A percentile compares a stretch with the other conserved stretches of the same genome.
Evolutionary conservation across 2,797 vertebrate genomes (phyloP).

Genomic region (Fratercula arctica): DNA sequence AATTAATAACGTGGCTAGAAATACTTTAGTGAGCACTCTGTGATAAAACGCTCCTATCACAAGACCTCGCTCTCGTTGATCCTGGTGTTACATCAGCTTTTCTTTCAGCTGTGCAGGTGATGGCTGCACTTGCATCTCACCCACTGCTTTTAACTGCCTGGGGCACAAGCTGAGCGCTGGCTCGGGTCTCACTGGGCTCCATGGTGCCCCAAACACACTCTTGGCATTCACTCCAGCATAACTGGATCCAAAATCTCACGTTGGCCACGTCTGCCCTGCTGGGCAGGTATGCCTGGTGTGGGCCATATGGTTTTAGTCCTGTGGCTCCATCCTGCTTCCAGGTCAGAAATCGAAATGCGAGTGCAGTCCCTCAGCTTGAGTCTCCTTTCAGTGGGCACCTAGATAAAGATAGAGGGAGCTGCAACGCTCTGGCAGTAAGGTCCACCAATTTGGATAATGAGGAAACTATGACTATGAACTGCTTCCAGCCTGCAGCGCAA

Average conservation of each 20-base stretch:
- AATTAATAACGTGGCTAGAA: background rate
- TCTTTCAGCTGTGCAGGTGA: background rate
- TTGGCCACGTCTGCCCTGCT: rapidly evolving
- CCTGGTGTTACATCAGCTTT: background rate
- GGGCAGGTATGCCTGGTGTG: background rate
- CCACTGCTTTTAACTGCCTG: rapidly evolving
- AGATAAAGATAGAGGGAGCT: background rate
- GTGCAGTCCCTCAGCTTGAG: background rate
- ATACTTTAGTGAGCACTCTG: background rate
- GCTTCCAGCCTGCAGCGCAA: background rate
- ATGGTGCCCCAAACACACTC: rapidly evolving
- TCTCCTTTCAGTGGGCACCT: background rate
- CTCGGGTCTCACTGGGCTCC: background rate
- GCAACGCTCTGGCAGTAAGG: background rate
- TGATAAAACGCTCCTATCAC: background rate
- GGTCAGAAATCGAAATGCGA: background rate
- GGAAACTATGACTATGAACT: background rate
- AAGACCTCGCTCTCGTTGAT: background rate
- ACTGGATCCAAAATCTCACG: background rate
- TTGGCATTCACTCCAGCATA: rapidly evolving
- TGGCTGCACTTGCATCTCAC: background rate
- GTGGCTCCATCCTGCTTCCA: background rate
- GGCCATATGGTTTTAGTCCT: background rate
- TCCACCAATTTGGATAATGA: background rate
- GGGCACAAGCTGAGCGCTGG: rapidly evolving